Percentiles rank a stretch among this genome's conserved stretches.
These are phyloP conservation scores for Chiroxiphia lanceolata DNA, from an alignment of 2,797 vertebrate genomes.

Conservation along the genomic window DNA sequence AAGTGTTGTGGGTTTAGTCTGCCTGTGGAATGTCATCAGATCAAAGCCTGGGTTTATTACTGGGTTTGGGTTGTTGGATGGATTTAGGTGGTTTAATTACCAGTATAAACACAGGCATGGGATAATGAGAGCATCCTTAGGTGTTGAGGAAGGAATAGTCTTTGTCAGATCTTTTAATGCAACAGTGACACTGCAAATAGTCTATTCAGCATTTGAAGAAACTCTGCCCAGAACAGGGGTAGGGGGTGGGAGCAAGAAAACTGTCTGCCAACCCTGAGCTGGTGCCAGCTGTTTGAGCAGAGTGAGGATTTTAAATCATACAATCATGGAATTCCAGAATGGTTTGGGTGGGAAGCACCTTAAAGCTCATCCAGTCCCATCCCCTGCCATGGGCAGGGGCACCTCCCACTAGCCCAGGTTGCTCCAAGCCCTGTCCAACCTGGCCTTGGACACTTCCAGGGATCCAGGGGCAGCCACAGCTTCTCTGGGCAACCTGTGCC, in stretches of 20 bases:
- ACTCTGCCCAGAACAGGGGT: neutral
- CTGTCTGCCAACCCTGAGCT: neutral
- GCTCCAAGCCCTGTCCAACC: neutral
- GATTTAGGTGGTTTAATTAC: neutral
- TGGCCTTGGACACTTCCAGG: neutral
- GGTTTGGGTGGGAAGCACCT: neutral
- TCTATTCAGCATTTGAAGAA: neutral
- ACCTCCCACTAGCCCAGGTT: neutral
- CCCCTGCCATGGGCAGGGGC: neutral
- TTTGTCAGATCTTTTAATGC: neutral
- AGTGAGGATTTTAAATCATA: neutral
- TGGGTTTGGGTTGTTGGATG: neutral
- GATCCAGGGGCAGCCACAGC: neutral
- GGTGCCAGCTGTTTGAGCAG: neutral
- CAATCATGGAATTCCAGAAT: neutral
- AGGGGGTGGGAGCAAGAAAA: neutral
- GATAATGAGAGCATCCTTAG: neutral
- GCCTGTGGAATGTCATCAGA: neutral
- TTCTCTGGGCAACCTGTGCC: neutral
- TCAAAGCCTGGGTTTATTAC: neutral
- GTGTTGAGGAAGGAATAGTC: neutral
- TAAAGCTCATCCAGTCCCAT: fast-evolving
- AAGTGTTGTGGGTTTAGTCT: neutral
- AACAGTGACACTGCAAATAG: neutral
- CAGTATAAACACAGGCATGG: neutral